Percentiles rank a stretch among this genome's conserved stretches.
These are phyloP conservation scores for Astur gentilis DNA, from an alignment of 2,113 vertebrate genomes.

Conservation along the genomic window DNA sequence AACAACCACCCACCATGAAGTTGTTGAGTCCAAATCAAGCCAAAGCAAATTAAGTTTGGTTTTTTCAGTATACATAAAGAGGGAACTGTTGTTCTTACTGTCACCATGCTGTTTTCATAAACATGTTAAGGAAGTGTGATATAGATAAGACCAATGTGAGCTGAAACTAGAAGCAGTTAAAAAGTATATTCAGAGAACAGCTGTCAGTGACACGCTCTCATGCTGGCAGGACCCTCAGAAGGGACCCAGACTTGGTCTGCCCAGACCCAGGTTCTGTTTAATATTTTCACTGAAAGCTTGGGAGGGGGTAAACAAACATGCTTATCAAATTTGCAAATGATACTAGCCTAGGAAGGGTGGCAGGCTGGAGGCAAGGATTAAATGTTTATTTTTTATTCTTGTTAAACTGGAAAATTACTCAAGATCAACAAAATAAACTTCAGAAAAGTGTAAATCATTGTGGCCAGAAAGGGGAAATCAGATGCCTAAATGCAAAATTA, in stretches of 20 bases:
- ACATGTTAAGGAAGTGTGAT: not conserved
- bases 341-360: not conserved
- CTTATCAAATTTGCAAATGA: not conserved
- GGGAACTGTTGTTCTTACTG: not conserved
- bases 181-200: not conserved
- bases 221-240: not conserved
- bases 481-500: not conserved
- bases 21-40: not conserved
- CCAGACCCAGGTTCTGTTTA: not conserved
- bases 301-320: not conserved
- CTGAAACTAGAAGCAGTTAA: not conserved
- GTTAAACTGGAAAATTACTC: not conserved
- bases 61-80: not conserved
- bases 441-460: not conserved
- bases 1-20: not conserved
- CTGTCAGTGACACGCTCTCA: not conserved
- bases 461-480: not conserved
- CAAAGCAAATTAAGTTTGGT: not conserved
- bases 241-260: not conserved
- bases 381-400: not conserved
- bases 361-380: not conserved
- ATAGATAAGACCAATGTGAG: not conserved
- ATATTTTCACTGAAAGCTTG: not conserved
- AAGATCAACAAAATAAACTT: not conserved
- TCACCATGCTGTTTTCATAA: not conserved